These are phyloP conservation scores for Caranx ignobilis DNA, from an alignment of 2,113 vertebrate genomes.

Conservation along the genomic window DNA sequence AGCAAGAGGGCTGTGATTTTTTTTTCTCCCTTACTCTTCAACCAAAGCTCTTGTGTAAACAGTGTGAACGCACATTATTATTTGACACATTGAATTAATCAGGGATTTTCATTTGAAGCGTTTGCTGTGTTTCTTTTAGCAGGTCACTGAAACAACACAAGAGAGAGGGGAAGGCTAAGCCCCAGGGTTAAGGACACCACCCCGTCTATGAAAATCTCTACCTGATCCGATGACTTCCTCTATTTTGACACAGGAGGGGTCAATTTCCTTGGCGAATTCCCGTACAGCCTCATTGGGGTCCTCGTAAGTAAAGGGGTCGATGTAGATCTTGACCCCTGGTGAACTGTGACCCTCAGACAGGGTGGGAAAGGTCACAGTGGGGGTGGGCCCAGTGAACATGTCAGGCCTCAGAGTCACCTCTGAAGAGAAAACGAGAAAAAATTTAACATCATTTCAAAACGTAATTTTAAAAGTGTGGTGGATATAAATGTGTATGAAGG, in stretches of 20 bases:
- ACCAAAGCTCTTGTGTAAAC: not conserved
- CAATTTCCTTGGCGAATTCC: conserved; percentile 83
- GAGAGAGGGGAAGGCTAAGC: not conserved
- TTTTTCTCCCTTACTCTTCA: not conserved
- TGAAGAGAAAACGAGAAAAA: conserved; percentile 35
- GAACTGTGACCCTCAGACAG: conserved; percentile 78
- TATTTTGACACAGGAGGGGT: conserved; percentile 80
- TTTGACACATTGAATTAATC: conserved; percentile 11
- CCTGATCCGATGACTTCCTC: conserved; percentile 83
- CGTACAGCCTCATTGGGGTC: conserved; percentile 86
- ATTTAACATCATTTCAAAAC: not conserved
- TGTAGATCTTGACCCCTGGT: conserved; percentile 90
- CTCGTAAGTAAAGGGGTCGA: conserved; percentile 96
- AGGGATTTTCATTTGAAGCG: not conserved
- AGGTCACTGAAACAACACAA: not conserved
- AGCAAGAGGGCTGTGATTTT: not conserved
- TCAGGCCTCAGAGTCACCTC: conserved; percentile 90
- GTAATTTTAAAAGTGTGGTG: not conserved
- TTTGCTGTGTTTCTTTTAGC: conserved; percentile 8
- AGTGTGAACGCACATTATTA: not conserved
- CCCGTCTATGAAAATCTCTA: conserved; percentile 32
- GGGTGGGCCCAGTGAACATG: conserved; percentile 76
- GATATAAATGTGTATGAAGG: not conserved
- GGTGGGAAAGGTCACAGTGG: conserved; percentile 80
- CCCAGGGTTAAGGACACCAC: not conserved